These are phyloP conservation scores for Struthidea cinerea DNA, from an alignment of 2,113 vertebrate genomes.

Conservation along the genomic window DNA sequence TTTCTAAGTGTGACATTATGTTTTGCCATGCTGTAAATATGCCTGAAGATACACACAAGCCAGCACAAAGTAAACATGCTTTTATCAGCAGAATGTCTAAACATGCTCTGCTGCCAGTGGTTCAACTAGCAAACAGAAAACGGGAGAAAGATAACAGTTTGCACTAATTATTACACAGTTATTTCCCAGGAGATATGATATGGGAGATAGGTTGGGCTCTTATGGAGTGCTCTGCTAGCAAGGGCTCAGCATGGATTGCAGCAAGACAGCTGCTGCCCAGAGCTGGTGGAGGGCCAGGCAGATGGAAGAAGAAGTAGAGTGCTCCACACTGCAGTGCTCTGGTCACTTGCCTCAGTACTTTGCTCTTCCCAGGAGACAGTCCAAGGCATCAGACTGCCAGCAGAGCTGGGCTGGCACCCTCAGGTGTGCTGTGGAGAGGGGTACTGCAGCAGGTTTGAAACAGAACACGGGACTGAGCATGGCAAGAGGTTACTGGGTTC, in stretches of 20 bases:
- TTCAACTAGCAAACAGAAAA: background rate
- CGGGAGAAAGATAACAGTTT: background rate
- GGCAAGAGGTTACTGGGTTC: background rate
- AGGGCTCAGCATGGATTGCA: background rate
- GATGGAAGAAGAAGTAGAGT: fast-evolving
- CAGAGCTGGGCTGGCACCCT: background rate
- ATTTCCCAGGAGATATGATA: constrained; percentile 28
- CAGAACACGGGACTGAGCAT: background rate
- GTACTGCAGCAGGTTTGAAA: background rate
- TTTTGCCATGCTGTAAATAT: background rate
- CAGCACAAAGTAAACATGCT: constrained; percentile 1
- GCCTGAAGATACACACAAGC: background rate
- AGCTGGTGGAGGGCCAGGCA: background rate
- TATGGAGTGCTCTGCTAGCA: fast-evolving
- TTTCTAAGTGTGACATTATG: background rate
- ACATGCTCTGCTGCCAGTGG: background rate
- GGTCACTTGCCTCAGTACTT: fast-evolving
- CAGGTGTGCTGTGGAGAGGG: background rate
- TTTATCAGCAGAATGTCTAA: constrained; percentile 35
- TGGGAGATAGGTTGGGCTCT: background rate
- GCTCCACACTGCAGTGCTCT: fast-evolving
- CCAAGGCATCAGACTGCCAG: background rate
- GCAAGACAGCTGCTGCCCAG: fast-evolving
- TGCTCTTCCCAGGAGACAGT: background rate
- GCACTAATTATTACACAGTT: background rate